Base-by-base conservation (phyloP, 2,888 invertebrate genomes). In the Pseudococcus viburni region DNA sequence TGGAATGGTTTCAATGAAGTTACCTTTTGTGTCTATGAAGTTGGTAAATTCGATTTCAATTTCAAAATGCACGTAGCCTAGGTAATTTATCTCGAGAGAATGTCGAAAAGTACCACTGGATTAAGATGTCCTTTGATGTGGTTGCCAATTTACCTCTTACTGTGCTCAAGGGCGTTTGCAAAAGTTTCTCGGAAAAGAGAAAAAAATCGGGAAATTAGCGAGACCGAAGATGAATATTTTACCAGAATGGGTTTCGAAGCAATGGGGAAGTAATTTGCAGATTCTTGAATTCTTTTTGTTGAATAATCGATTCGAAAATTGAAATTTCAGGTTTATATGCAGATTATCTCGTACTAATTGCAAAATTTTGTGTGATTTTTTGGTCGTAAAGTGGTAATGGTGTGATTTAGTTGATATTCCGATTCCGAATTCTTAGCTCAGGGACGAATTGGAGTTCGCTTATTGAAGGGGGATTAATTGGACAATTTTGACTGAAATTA, bases 1-100 rank as follows among this genome's bases (percentile, higher is more conserved):
- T 46, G 26, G 80, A 83, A 83, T 19, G 46, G 19, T 83, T 83
- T 83, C 80, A 83, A 83, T 83, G 80, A 46, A 33, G 33, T 73
- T 73, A 15, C 17, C 73, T 73, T 73, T 33, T 73, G 33, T 33
- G 22, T 64, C 64, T 19, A 0, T 33, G 64, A 2, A 7, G 22
- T 11, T 22, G 64, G 22, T 7, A 12, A 64, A 64, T 64, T 64
- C 15, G 64, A 17, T 64, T 64, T 64, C 64, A 22, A 64, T 64
- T 64, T 64, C 64, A 64, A 64, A 59, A 59, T 12, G 12, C 0
- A 17, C 15, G 73, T 33, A 6, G 12, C 4, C 9, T 42, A 42
- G 42, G 26, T 68, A 68, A 73, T 73, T 73, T 73, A 73, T 73
- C 33, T 73, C 73, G 39, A 73, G 33, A 73, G 33, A 33, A 33